Evolutionary conservation across 2,888 invertebrate genomes (phyloP).

Genomic region (Odontocerum albicorne): DNA sequence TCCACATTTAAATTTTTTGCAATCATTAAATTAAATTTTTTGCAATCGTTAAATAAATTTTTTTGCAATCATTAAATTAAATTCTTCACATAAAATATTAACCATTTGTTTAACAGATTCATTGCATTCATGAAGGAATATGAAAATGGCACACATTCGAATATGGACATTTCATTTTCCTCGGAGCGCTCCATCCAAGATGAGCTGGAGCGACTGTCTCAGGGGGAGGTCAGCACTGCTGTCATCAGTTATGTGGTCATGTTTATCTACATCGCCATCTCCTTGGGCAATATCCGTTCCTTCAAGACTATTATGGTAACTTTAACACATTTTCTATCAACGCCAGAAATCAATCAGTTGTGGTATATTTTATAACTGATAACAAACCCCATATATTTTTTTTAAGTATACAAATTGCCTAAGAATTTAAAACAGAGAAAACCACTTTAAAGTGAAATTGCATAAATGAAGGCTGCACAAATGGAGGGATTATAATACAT

Average conservation of each 20-base stretch:
- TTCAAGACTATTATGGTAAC: constrained; percentile 48
- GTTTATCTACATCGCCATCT: constrained; percentile 88
- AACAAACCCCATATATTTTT: too few species aligned
- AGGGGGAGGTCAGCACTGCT: constrained; percentile 82
- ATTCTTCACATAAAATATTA: too few species aligned
- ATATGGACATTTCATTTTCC: constrained; percentile 71
- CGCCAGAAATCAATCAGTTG: background rate
- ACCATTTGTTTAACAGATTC: constrained; percentile 57
- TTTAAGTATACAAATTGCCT: too few species aligned
- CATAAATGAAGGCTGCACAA: background rate
- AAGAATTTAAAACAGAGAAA: too few species aligned
- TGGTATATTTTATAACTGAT: too few species aligned
- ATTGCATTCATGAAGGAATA: constrained; percentile 67
- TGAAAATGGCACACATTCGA: constrained; percentile 54
- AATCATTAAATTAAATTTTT: too few species aligned
- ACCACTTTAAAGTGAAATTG: too few species aligned
- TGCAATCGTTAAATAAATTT: too few species aligned
- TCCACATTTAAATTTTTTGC: too few species aligned
- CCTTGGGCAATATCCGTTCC: constrained; percentile 75
- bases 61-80: too few species aligned
- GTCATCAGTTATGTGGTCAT: constrained; percentile 87
- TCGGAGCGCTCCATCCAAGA: constrained; percentile 89
- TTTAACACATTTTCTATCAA: background rate
- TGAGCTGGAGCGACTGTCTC: constrained; percentile 84
- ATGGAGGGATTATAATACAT: background rate